A percentile compares a stretch with the other conserved stretches of the same genome.
Evolutionary conservation across 2,888 invertebrate genomes (phyloP).

Genomic region (Eurois occulta): DNA sequence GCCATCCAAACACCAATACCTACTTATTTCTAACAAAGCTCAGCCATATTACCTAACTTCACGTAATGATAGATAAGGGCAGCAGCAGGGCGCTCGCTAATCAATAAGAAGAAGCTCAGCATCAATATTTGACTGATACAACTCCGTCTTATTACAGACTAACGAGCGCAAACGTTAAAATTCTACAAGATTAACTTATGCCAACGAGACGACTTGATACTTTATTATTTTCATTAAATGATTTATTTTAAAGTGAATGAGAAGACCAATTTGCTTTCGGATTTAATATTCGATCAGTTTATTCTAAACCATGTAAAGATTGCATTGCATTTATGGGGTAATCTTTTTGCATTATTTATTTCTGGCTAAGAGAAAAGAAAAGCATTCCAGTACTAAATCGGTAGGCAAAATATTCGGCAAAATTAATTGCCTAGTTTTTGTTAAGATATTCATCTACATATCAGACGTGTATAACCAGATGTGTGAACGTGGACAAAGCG

Average conservation of each 20-base stretch:
- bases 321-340: neutral
- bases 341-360: neutral
- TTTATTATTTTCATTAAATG: slow-evolving; percentile 36
- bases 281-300: neutral
- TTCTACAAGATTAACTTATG: slow-evolving; percentile 75
- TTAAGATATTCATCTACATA: neutral
- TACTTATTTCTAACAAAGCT: neutral
- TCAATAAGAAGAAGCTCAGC: slow-evolving; percentile 79
- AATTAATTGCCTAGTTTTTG: neutral
- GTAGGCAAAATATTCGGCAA: neutral
- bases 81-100: slow-evolving; percentile 64
- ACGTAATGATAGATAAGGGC: slow-evolving; percentile 25
- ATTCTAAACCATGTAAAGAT: neutral
- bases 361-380: neutral
- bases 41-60: neutral
- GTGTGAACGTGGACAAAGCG: neutral
- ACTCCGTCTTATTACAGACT: slow-evolving; percentile 83
- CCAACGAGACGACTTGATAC: slow-evolving; percentile 65
- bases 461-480: neutral
- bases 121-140: slow-evolving; percentile 85
- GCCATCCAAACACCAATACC: neutral
- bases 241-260: neutral
- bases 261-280: neutral
- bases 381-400: neutral
- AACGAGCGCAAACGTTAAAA: slow-evolving; percentile 86